phyloP scores from a whole-genome alignment of 2,797 vertebrate species.

The Limnodromus scolopaceus region DNA sequence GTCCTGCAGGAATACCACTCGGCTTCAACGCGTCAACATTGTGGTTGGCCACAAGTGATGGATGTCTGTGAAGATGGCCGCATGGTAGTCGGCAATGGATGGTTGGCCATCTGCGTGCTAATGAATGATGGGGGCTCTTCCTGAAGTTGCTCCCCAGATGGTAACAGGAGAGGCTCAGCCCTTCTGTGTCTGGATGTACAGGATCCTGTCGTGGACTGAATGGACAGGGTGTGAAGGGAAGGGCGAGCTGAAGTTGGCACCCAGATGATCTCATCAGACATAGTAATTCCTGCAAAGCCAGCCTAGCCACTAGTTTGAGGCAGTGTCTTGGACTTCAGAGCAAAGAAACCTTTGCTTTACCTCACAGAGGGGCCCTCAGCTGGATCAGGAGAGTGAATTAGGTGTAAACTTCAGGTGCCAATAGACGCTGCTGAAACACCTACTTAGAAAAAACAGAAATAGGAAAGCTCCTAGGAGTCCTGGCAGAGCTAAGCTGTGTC shows the following conservation, averaged over 20 bases:
- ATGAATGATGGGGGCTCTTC: not conserved
- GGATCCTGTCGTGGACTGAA: rapidly evolving
- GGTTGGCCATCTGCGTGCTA: not conserved
- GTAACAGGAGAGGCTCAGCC: not conserved
- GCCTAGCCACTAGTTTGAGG: not conserved
- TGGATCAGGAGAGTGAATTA: not conserved
- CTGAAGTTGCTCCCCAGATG: not conserved
- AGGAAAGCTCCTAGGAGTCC: not conserved
- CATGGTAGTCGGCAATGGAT: not conserved
- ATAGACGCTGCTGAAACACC: not conserved
- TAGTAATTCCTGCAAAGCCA: not conserved
- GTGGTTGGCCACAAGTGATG: not conserved
- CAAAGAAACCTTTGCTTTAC: not conserved
- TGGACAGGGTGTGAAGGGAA: not conserved
- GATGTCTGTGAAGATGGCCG: not conserved
- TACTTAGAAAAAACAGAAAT: not conserved
- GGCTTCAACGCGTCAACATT: rapidly evolving
- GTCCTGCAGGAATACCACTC: not conserved
- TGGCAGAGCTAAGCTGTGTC: not conserved
- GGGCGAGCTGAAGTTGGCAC: not conserved
- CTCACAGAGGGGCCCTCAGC: not conserved
- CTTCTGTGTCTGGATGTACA: not conserved
- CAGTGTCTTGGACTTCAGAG: not conserved
- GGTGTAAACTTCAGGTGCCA: not conserved
- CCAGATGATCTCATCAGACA: not conserved